Base-by-base conservation (phyloP, 2,888 invertebrate genomes). In the Micoletzkya japonica region DNA sequence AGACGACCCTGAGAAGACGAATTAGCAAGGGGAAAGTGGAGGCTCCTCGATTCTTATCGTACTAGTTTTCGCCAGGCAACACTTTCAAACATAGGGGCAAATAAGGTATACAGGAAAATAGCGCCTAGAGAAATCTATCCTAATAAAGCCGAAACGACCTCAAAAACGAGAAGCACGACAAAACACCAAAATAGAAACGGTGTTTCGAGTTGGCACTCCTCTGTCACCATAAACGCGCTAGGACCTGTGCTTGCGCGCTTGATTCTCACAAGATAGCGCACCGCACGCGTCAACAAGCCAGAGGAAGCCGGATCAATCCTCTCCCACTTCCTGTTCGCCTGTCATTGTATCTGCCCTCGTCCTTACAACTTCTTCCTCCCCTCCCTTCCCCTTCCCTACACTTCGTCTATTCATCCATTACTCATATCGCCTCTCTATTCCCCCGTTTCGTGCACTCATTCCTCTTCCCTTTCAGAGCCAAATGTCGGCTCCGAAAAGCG, bases 401-500 rank as follows among this genome's bases (percentile, higher is more conserved):
- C 36, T 36, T 4, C n/a, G 1, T 26, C 10, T 10, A 1, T n/a
- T 2, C n/a, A 10, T 39, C 7, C n/a, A 10, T 57, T 14, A 59
- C 7, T 17, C 24, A 24, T 36, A 10, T 10, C 17, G 4, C 56
- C 3, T 7, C 56, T 3, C 26, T 56, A 17, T 26, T 56, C 56
- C 3, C 26, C 17, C 14, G 6, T 44, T 44, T 14, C 44, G 44
- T 44, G 20, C 10, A 44, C 10, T 10, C 10, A 20, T 14, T 44
- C 10, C 10, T 44, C 10, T 14, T 14, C 44, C 20, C 28, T 54
- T 66, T 1, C 28, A 52, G 54, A 26, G 28, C 32, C 37, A 10
- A n/a, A 78, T 78, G 78, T 60, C 73, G 14, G 75, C 74, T 20
- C 57, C 66, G 10, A 75, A 73, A n/a, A 54, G 54, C 39, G 78